A percentile compares a stretch with the other conserved stretches of the same genome.
These are phyloP conservation scores for Sterna hirundo DNA, from an alignment of 2,113 vertebrate species.

Conservation along the genomic window DNA sequence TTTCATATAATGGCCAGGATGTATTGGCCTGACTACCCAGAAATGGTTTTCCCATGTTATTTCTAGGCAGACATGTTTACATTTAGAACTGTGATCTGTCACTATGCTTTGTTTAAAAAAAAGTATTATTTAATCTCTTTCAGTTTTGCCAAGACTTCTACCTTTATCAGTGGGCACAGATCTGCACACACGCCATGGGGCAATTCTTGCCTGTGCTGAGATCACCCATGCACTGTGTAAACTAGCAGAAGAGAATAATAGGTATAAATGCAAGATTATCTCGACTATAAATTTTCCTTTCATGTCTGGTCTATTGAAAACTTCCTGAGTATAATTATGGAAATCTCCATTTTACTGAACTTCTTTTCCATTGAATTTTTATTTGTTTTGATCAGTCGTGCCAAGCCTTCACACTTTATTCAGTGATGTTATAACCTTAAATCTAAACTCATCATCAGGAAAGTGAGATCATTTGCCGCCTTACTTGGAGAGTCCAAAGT, in stretches of 20 bases:
- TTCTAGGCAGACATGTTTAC: background rate
- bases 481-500: background rate
- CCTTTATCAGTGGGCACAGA: conserved; percentile 83
- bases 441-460: background rate
- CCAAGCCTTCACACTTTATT: background rate
- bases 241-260: conserved; percentile 78
- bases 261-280: conserved; percentile 73
- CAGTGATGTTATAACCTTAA: too few species aligned
- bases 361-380: background rate
- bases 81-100: background rate
- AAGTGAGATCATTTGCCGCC: background rate
- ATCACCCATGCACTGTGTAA: conserved; percentile 84
- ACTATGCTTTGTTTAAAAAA: background rate
- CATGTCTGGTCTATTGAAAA: conserved; percentile 2
- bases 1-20: background rate
- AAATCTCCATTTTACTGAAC: background rate
- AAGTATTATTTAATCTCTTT: background rate
- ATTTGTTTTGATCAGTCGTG: background rate
- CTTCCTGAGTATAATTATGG: background rate
- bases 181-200: conserved; percentile 90
- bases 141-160: conserved; percentile 88
- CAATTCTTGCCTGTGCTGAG: conserved; percentile 91
- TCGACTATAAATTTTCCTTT: conserved; percentile 1
- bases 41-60: background rate
- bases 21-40: background rate